A percentile compares a stretch with the other conserved stretches of the same genome.
Conservation (phyloP, 1,140 invertebrate genomes). For the Bradynema listronoti region DNA sequence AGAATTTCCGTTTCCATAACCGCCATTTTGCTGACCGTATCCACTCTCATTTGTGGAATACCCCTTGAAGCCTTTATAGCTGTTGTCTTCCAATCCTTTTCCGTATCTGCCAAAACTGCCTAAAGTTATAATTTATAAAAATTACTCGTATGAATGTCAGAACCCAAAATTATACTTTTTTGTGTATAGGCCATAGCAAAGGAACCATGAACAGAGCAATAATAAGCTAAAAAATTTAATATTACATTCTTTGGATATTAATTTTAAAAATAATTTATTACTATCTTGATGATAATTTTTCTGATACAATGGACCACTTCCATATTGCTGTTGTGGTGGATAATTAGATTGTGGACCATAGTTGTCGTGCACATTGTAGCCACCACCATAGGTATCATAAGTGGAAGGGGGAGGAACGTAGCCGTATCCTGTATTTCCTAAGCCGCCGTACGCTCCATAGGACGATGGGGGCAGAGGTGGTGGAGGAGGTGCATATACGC, state of each 20-base stretch:
- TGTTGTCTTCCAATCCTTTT: background rate
- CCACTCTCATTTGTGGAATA: background rate
- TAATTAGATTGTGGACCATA: background rate
- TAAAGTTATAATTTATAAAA: too few species aligned
- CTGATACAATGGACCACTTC: background rate
- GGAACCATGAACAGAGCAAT: constrained; percentile 27
- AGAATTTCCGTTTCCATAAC: constrained; percentile 7
- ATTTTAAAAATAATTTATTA: background rate
- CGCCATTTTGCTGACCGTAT: background rate
- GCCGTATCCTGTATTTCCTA: background rate
- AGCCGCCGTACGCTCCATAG: background rate
- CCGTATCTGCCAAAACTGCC: background rate
- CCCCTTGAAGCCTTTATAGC: too few species aligned
- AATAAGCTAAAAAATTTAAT: constrained; percentile 13
- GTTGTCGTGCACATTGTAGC: background rate
- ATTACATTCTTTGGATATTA: background rate
- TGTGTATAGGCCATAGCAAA: constrained; percentile 17
- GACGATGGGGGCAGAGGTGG: too few species aligned
- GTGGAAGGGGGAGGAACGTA: background rate
- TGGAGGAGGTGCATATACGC: too few species aligned
- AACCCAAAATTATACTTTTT: too few species aligned
- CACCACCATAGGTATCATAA: background rate
- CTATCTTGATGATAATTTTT: background rate
- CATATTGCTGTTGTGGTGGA: background rate
- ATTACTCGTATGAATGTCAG: too few species aligned